A percentile compares a stretch with the other conserved stretches of the same genome.
phyloP scores from a whole-genome alignment of 2,888 invertebrate genomes.

The Pristionchus arcanus region DNA sequence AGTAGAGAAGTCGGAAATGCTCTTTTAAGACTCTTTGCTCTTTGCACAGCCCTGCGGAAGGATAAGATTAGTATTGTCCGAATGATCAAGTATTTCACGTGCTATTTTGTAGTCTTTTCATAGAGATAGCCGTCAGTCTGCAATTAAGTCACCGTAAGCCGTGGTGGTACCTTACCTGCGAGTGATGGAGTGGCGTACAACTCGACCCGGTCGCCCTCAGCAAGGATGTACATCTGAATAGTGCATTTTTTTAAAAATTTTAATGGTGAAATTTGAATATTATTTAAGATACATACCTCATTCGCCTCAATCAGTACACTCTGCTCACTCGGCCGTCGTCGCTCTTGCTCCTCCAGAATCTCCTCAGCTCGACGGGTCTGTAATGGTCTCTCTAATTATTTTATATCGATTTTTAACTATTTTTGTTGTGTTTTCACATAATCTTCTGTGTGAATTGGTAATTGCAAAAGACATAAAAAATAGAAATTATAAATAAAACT shows the following conservation, averaged over 20 bases:
- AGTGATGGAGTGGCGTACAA: conserved; percentile 64
- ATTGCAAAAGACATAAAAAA: not conserved
- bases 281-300: too few species aligned
- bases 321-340: conserved; percentile 59
- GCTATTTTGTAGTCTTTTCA: too few species aligned
- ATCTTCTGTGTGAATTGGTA: not conserved
- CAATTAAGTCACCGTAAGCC: too few species aligned
- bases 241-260: too few species aligned
- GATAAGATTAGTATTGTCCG: too few species aligned
- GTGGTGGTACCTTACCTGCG: not conserved
- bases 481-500: not conserved
- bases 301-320: conserved; percentile 70
- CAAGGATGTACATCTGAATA: conserved; percentile 63
- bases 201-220: conserved; percentile 65
- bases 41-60: too few species aligned
- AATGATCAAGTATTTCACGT: too few species aligned
- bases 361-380: conserved; percentile 24
- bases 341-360: conserved; percentile 56
- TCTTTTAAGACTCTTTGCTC: too few species aligned
- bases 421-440: not conserved
- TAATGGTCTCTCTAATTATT: too few species aligned
- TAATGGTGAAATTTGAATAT: too few species aligned
- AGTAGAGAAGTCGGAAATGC: too few species aligned
- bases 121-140: too few species aligned
- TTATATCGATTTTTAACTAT: not conserved